A percentile compares a stretch with the other conserved stretches of the same genome.
These are phyloP conservation scores for Glossosoma conforme DNA, from an alignment of 1,140 invertebrate species.

Conservation along the genomic window DNA sequence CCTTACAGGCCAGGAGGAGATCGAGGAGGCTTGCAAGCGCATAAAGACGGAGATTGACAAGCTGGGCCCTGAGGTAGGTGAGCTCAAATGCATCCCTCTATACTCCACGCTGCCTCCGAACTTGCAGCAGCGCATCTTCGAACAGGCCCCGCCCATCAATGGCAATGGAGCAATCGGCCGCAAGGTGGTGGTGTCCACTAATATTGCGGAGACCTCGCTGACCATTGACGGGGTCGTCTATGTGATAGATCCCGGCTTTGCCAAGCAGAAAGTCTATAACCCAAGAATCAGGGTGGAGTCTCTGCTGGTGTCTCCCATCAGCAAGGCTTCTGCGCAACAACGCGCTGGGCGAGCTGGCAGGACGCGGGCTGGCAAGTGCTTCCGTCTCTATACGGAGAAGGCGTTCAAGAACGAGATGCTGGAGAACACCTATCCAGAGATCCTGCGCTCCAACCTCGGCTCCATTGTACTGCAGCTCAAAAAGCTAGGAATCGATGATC, in stretches of 20 bases:
- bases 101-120: slow-evolving; percentile 98
- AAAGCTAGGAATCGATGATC: slow-evolving; percentile 96
- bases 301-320: slow-evolving; percentile 95
- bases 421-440: slow-evolving; percentile 99
- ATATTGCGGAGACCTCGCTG: slow-evolving; percentile 98
- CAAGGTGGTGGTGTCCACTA: slow-evolving; percentile 96
- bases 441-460: slow-evolving; percentile 92
- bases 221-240: slow-evolving; percentile 99
- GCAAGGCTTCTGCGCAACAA: slow-evolving; percentile 99
- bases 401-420: slow-evolving; percentile 99
- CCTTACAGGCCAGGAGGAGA: slow-evolving; percentile 93
- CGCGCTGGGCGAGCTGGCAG: slow-evolving; percentile 94
- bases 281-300: slow-evolving; percentile 93
- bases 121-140: slow-evolving; percentile 96
- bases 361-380: slow-evolving; percentile 97
- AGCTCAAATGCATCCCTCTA: slow-evolving; percentile 96
- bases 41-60: slow-evolving; percentile 97
- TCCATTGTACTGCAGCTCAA: slow-evolving; percentile 97
- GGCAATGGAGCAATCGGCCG: slow-evolving; percentile 91
- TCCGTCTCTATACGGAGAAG: slow-evolving; percentile 97
- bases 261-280: slow-evolving; percentile 99
- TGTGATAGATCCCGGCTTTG: slow-evolving; percentile 99
- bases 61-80: slow-evolving; percentile 92
- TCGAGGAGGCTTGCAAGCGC: slow-evolving; percentile 98
- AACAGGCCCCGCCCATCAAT: slow-evolving; percentile 88